These are phyloP conservation scores for Rugalucina vietnamica DNA, from an alignment of 2,888 invertebrate species.

Conservation along the genomic window DNA sequence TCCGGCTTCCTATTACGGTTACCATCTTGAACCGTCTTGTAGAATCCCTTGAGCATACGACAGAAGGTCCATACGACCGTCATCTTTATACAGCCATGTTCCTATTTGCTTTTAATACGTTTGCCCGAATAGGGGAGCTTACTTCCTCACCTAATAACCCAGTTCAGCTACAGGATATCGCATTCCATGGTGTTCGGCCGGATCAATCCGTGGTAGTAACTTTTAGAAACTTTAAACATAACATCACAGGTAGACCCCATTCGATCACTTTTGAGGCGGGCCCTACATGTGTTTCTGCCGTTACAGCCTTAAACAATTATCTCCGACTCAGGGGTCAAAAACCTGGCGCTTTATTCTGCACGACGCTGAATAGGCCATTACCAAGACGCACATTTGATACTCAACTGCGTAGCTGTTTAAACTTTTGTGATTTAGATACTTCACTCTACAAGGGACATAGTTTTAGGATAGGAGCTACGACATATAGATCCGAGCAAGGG, in stretches of 20 bases:
- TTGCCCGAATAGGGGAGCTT: not conserved
- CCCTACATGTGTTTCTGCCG: not conserved
- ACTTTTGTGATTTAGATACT: too few species aligned
- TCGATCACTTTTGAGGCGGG: not conserved
- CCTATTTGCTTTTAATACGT: not conserved
- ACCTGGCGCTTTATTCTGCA: too few species aligned
- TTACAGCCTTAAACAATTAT: not conserved
- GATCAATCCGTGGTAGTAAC: not conserved
- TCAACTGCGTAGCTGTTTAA: too few species aligned
- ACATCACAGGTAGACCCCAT: not conserved
- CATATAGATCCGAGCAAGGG: too few species aligned
- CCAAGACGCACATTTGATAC: too few species aligned
- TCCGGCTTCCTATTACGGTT: not conserved
- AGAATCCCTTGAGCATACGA: not conserved
- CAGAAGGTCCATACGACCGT: not conserved
- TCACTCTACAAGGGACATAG: too few species aligned
- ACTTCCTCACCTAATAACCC: not conserved
- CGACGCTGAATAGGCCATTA: too few species aligned
- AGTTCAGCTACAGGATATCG: not conserved
- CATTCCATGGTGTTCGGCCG: not conserved
- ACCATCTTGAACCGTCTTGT: not conserved
- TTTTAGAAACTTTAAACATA: not conserved
- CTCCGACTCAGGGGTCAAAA: not conserved
- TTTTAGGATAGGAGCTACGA: too few species aligned
- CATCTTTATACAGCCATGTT: too few species aligned